phyloP scores from a whole-genome alignment of 2,888 invertebrate genomes.

The Leucania comma region DNA sequence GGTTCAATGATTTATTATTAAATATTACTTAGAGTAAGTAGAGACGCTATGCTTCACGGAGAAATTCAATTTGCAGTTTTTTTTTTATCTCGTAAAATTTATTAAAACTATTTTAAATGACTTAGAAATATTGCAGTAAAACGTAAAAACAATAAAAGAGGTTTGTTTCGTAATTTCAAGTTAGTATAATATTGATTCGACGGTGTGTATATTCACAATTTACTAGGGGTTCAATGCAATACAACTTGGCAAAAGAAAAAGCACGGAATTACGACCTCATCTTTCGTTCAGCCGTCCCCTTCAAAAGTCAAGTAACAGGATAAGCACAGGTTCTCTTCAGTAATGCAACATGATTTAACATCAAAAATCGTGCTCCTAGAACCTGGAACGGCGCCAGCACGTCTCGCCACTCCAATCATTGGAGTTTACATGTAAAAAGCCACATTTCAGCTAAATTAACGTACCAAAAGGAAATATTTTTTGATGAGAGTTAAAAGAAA shows the following conservation, averaged over 20 bases:
- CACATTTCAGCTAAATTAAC: constrained; percentile 12
- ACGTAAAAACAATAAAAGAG: too few species aligned
- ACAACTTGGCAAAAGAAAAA: not conserved
- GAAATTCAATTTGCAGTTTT: too few species aligned
- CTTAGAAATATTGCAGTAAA: too few species aligned
- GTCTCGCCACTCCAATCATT: constrained; percentile 47
- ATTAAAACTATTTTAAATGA: too few species aligned
- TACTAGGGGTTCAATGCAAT: too few species aligned
- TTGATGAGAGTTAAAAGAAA: not conserved
- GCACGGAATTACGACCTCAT: constrained; percentile 6
- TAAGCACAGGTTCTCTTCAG: constrained; percentile 15
- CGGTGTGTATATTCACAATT: too few species aligned
- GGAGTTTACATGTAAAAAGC: constrained; percentile 16
- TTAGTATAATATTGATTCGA: too few species aligned
- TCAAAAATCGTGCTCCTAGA: constrained; percentile 20
- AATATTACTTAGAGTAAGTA: too few species aligned
- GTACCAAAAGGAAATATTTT: not conserved
- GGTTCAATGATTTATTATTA: too few species aligned
- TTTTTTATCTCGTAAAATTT: too few species aligned
- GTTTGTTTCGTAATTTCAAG: too few species aligned
- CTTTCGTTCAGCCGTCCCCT: not conserved
- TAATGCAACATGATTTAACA: constrained; percentile 46
- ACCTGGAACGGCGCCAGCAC: constrained; percentile 43
- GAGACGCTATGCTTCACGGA: too few species aligned
- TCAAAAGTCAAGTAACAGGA: constrained; percentile 22